Base-by-base conservation (phyloP, 2,888 invertebrate species). In the Lucinisca nassula region DNA sequence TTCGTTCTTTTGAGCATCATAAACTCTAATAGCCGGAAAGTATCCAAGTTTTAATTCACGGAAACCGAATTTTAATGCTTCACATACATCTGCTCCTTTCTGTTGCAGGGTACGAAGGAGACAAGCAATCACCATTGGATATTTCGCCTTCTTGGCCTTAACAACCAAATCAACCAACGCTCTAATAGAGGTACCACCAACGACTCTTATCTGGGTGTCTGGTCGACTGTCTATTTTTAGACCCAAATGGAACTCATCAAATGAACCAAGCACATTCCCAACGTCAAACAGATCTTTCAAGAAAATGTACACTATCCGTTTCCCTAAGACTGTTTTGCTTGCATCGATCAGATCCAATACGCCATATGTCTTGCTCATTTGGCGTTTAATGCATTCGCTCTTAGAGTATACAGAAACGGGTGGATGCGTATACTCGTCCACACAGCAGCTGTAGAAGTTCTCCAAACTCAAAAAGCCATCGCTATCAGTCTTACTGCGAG, bases 391-490 rank as follows among this genome's bases (percentile, higher is more conserved):
- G 75, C 55, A 37, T 45, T 40, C 67, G 61, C 51, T 82, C 45
- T 70, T 76, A 49, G 75, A 67, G 70, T 73, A 82, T 6, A 82
- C n/a, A 21, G 40, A 1, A 30, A 82, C n/a, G 21, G 82, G 82
- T 2, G 82, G 82, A 30, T 49, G 32, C 12, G 75, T 67, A 17
- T 45, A 51, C 21, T 82, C 82, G 35, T 75, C 75, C 27, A 67
- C 67, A 61, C 82, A 82, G 49, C 82, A 82, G 73, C 55, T n/a
- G 32, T 30, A 30, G n/a, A 75, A 73, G 45, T 82, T 40, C 37
- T 45, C 49, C n/a, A 82, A 61, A 49, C 75, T 72, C 21, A 82
- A 45, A 58, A 82, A 82, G 1, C 75, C 80, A 67, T 38, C 38
- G 38, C 35, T 24, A 80, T 80, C 80, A 21, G 80, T 80, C 51